These are phyloP conservation scores for Squalus acanthias DNA, from an alignment of 2,797 vertebrate genomes.

Conservation along the genomic window DNA sequence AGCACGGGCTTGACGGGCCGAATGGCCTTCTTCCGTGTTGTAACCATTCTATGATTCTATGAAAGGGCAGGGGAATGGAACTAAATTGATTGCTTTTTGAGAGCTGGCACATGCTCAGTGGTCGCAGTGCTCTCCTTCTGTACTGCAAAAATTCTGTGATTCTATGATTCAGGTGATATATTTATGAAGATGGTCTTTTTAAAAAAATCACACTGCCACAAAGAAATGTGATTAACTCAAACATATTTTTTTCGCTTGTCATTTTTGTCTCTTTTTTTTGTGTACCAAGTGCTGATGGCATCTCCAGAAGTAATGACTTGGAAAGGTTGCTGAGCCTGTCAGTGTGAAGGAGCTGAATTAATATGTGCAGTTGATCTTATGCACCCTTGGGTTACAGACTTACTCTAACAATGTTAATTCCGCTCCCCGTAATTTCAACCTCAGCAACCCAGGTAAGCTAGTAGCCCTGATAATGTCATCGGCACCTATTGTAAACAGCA, in stretches of 20 bases:
- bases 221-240: not conserved
- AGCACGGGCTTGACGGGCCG: too few species aligned
- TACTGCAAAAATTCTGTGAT: not conserved
- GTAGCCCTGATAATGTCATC: not conserved
- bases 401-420: not conserved
- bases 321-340: not conserved
- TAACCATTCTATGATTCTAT: too few species aligned
- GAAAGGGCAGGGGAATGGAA: not conserved
- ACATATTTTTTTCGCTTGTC: not conserved
- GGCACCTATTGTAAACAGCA: not conserved
- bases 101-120: not conserved
- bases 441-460: not conserved
- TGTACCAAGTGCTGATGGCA: not conserved
- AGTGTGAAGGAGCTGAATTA: conserved; percentile 3
- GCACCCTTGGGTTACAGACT: not conserved
- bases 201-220: not conserved
- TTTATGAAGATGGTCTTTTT: not conserved
- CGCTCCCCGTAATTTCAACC: not conserved
- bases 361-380: not conserved
- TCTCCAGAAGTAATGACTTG: not conserved
- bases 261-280: not conserved
- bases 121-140: too few species aligned
- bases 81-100: not conserved
- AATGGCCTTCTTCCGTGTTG: too few species aligned
- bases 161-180: not conserved